Conservation (phyloP, 2,888 invertebrate species). For the Lasioglossum calceatum region DNA sequence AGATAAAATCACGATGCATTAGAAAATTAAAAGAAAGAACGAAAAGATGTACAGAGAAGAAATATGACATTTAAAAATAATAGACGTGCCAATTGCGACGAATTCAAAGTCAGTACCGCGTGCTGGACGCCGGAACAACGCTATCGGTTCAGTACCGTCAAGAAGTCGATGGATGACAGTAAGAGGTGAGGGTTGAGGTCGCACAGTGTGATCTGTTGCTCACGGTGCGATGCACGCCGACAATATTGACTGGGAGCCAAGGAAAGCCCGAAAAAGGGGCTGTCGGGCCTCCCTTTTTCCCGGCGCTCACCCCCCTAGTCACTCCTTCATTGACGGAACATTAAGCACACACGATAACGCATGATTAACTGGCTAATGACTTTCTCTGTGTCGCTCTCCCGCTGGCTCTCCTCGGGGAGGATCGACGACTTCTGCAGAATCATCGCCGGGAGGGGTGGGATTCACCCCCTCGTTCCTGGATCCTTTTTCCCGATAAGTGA, state of each 20-base stretch:
- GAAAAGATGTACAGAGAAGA: too few species aligned
- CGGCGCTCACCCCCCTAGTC: constrained; percentile 78
- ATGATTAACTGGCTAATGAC: constrained; percentile 84
- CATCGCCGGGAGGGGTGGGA: constrained; percentile 54
- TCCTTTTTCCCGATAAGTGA: constrained; percentile 51
- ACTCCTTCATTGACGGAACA: constrained; percentile 84
- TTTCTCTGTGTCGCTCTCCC: constrained; percentile 65
- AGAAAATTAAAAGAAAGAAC: too few species aligned
- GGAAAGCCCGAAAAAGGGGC: constrained; percentile 72
- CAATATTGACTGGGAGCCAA: constrained; percentile 81
- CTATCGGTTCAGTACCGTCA: constrained; percentile 45
- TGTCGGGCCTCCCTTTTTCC: constrained; percentile 59
- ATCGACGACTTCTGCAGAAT: constrained; percentile 68
- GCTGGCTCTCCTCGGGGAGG: constrained; percentile 52
- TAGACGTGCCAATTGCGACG: neutral
- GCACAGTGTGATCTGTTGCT: constrained; percentile 80
- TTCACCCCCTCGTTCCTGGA: constrained; percentile 32
- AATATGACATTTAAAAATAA: neutral
- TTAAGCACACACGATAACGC: constrained; percentile 84
- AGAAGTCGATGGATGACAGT: constrained; percentile 48
- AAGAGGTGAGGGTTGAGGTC: constrained; percentile 67
- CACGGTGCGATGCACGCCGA: constrained; percentile 75
- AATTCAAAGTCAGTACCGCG: neutral
- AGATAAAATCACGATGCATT: too few species aligned
- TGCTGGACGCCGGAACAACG: constrained; percentile 26